phyloP scores from a whole-genome alignment of 2,113 vertebrate genomes.

The Jacana jacana region DNA sequence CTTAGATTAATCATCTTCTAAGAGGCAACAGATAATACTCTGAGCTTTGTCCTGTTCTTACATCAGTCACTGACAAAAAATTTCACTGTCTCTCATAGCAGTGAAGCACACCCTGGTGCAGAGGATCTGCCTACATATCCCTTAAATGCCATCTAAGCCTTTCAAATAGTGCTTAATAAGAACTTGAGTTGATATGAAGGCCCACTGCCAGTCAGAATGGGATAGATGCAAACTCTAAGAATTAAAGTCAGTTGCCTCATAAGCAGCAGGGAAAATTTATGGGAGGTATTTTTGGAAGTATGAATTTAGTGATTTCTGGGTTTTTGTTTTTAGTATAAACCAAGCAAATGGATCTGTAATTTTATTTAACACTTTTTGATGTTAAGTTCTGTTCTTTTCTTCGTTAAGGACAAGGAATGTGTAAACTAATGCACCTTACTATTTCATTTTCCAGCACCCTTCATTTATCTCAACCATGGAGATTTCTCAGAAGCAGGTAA shows the following conservation, averaged over 20 bases:
- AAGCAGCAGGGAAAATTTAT: neutral
- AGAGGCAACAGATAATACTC: neutral
- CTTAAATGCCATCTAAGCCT: neutral
- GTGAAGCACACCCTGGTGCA: neutral
- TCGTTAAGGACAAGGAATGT: neutral
- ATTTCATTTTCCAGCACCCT: slow-evolving; percentile 75
- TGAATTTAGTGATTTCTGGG: neutral
- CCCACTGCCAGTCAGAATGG: neutral
- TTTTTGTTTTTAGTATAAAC: neutral
- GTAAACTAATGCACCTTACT: neutral
- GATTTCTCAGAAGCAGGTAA: slow-evolving; percentile 95
- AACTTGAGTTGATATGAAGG: neutral
- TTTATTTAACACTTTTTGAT: neutral
- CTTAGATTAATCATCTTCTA: neutral
- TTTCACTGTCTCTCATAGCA: neutral
- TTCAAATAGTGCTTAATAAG: neutral
- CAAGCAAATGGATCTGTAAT: neutral
- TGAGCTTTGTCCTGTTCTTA: neutral
- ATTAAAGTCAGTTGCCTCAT: neutral
- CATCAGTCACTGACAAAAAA: neutral
- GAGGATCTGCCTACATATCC: neutral
- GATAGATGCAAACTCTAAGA: neutral
- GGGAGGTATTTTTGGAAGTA: neutral
- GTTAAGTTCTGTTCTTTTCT: neutral
- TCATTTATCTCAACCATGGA: slow-evolving; percentile 87